Evolutionary conservation across 1,140 invertebrate species (phyloP), one percentile per base, ranked within the genome.

Genomic region (Venustaconcha ellipsiformis): DNA sequence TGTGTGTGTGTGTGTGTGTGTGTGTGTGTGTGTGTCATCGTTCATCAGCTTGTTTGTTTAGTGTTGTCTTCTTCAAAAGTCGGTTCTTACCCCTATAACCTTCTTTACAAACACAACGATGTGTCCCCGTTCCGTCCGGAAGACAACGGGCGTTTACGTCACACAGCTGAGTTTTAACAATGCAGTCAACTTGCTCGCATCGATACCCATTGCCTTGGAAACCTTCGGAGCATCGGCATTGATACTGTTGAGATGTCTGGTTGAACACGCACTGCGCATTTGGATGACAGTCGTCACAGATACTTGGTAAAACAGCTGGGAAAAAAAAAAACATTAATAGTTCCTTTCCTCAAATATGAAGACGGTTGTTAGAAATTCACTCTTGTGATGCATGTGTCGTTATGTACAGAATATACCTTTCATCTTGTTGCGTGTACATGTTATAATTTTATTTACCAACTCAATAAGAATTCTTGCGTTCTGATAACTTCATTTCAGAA

Each of bases 101-200:
- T 66, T 92, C 90, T 57, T 93, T 93, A 84, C 96, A 98, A 23
- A 92, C 92, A 86, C 96, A 98, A 56, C 93, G 89, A 82, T 95
- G 94, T 13, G 92, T 90, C 82, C 91, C 87, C 17, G 88, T 91
- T 30, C 90, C 91, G 15, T 93, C 91, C 84, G 92, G 94, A n/a
- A 93, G 85, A 90, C 97, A 97, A 62, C 92, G 92, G 1, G 96
- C 96, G 78, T 97, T 94, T 20, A 90, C 81, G 80, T 95, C 94
- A 85, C 97, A 99, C 92, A 96, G 95, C 80, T 95, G 37, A 6
- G 63, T 93, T 2, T 93, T 82, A 6, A 60, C 62, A 79, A 95
- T 93, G 82, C 96, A 97, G 64, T 84, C 82, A 23, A 74, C 70
- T 2, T 69, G 76, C 4, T 55, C 48, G 59, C 82, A 85, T 3